phyloP scores from a whole-genome alignment of 2,888 invertebrate genomes.

The Dryomyza anilis region DNA sequence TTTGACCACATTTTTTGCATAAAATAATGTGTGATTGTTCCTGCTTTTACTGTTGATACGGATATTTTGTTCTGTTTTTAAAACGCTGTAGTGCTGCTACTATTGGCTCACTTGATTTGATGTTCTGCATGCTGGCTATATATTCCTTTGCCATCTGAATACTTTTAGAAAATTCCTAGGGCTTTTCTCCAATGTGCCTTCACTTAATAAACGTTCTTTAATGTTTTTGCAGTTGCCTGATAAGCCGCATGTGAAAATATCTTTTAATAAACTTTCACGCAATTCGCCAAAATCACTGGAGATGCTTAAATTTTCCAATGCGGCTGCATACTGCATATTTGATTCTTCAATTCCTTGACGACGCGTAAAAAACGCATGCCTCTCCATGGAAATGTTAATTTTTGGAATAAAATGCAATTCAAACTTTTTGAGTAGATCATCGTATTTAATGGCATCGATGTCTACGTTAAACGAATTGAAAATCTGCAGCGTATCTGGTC shows the following conservation, averaged over 20 bases:
- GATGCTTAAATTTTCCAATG: neutral
- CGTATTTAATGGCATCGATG: too few species aligned
- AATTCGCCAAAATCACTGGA: neutral
- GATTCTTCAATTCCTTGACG: neutral
- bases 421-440: too few species aligned
- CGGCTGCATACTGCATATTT: neutral
- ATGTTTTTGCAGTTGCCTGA: conserved; percentile 18
- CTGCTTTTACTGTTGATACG: neutral
- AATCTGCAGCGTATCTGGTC: too few species aligned
- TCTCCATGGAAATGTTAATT: too few species aligned
- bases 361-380: neutral
- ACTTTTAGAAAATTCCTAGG: conserved; percentile 19
- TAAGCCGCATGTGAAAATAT: conserved; percentile 25
- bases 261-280: conserved; percentile 10
- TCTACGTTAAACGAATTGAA: too few species aligned
- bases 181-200: conserved; percentile 13
- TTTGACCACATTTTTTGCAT: conserved; percentile 25
- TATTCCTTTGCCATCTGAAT: conserved; percentile 19
- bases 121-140: conserved; percentile 17
- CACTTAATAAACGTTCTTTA: conserved; percentile 26
- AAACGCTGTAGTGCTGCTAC: neutral
- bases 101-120: too few species aligned
- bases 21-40: too few species aligned
- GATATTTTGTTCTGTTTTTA: neutral
- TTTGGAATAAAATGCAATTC: too few species aligned